Evolutionary conservation across 1,140 invertebrate genomes (phyloP), one percentile per base, ranked within the genome.

Genomic region (Tetraneura akinire): DNA sequence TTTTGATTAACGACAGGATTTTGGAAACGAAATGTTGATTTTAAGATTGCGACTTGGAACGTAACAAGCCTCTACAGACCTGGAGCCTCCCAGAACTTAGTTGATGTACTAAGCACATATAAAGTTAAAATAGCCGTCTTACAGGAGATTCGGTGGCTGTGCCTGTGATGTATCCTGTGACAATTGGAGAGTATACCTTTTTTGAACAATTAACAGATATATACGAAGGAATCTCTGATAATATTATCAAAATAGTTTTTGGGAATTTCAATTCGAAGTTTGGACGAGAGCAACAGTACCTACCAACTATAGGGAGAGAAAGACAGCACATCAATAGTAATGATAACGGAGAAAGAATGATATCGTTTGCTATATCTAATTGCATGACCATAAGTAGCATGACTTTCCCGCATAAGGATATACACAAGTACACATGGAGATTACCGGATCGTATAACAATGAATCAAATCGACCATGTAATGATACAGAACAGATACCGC

Each of bases 231-330:
- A 51, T 80, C 32, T 68, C 74, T 32, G 70, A 23, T 64, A 81
- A 82, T 42, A 18, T 76, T 42, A 42, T 42, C 4, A 42, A 42
- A 42, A 42, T 42, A 5, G 42, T 10, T 10, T 10, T 42, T 42
- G 42, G 42, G 42, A 10, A 42, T 42, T 42, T 42, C 42, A 42
- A 42, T 42, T 4, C 42, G 42, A 42, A 42, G 42, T 42, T 4
- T 42, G 10, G 42, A 42, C 42, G 42, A 42, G 42, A 42, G 42
- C 42, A 42, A 21, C 29, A 37, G 11, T 81, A 57, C 49, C 42
- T 26, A 8, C 11, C 32, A 32, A 81, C 73, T 45, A 81, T 85
- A 82, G n/a, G 85, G 81, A 80, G 86, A 66, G 57, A 86, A 80
- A 71, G 85, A 83, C 60, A 81, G 82, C 81, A 86, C 82, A 32